Evolutionary conservation across 2,113 vertebrate genomes (phyloP).

Genomic region (Phalacrocorax brasilianus): DNA sequence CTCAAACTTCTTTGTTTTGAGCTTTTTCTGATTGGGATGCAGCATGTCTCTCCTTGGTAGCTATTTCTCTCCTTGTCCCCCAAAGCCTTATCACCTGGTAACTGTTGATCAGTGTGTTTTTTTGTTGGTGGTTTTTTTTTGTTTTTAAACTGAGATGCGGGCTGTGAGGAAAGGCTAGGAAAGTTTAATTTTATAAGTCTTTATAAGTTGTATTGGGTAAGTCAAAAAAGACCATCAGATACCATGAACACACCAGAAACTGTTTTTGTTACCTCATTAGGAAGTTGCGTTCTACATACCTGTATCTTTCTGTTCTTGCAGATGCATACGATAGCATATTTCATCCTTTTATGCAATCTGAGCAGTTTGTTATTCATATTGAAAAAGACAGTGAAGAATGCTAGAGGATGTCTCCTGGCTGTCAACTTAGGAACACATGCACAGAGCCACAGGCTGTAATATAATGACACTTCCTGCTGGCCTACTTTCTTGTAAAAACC

Average conservation of each 20-base stretch:
- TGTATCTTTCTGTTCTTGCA: not conserved
- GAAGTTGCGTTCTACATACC: not conserved
- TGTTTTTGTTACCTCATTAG: not conserved
- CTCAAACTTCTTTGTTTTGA: not conserved
- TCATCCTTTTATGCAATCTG: not conserved
- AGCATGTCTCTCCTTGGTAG: not conserved
- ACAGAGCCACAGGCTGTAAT: conserved; percentile 44
- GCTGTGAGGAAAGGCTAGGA: not conserved
- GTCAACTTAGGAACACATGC: conserved; percentile 19
- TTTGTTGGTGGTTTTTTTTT: not conserved
- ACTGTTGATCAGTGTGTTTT: not conserved
- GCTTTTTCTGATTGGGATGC: not conserved
- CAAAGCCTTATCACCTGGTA: not conserved
- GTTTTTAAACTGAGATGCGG: not conserved
- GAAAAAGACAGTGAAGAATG: conserved; percentile 14
- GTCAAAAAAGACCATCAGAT: not conserved
- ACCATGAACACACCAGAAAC: not conserved
- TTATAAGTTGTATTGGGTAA: not conserved
- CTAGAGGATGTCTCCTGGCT: conserved; percentile 13
- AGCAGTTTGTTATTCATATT: not conserved
- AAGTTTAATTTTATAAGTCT: not conserved
- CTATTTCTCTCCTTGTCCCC: not conserved
- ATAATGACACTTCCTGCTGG: conserved; percentile 58
- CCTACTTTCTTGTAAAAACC: conserved; percentile 39
- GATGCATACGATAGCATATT: not conserved